Base-by-base conservation (phyloP, 2,888 invertebrate genomes). In the Ochlodes sylvanus region DNA sequence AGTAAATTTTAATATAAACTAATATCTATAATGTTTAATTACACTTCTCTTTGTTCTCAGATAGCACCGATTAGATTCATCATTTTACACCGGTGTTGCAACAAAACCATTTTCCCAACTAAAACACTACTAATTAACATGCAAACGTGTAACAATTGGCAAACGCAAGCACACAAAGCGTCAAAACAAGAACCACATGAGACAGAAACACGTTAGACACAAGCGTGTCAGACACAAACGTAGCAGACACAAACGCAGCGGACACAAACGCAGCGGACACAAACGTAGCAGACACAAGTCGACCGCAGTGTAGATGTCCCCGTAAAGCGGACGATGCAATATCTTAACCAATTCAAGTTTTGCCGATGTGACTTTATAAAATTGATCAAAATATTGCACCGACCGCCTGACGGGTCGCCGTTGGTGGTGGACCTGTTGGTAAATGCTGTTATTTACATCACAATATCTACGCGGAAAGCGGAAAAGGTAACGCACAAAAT, bases 371-470 rank as follows among this genome's bases (percentile, higher is more conserved):
- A 75, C 72, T 75, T 85, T 84, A 62, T 88, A 90, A 92, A 93
- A 92, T 93, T 93, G 91, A 88, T 92, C 85, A 92, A 92, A 90
- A 92, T 90, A 93, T 92, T 91, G 83, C 93, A 93, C 90, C 93
- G 88, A 85, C 84, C 84, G 88, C 87, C 89, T 87, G 88, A 76
- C 80, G 86, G 90, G 87, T n/a, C n/a, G n/a, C n/a, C 63, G 66
- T 73, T 69, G 70, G 7, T 32, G 54, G 41, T 7, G 38, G 10
- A 56, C 57, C 38, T 61, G 61, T 14, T 38, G 50, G 14, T 1
- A 12, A 21, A 63, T 34, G 38, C 21, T 42, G 21, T 55, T 55
- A 38, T 42, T 7, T 7, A 17, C 14, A 6, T n/a, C n/a, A n/a
- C n/a, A n/a, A n/a, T n/a, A n/a, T n/a, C n/a, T n/a, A n/a, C n/a